Evolutionary conservation across 2,888 invertebrate genomes (phyloP).

Genomic region (Papilio gigon): DNA sequence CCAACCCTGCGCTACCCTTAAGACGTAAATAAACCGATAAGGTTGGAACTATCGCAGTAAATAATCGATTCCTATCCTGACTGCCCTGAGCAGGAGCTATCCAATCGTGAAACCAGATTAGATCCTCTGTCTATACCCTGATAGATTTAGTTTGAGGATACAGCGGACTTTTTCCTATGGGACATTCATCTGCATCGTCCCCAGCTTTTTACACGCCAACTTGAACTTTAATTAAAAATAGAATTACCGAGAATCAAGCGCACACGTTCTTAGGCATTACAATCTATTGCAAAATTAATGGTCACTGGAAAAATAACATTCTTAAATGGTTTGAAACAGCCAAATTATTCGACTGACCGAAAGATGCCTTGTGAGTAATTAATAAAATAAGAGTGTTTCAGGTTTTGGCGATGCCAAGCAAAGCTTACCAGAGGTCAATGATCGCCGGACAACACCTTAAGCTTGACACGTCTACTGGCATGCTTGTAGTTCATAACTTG

Average conservation of each 20-base stretch:
- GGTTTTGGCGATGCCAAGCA: no score
- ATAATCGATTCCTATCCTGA: conserved; percentile 38
- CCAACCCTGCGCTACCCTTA: conserved; percentile 17
- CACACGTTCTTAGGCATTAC: conserved; percentile 40
- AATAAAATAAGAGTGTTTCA: no score
- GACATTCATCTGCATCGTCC: conserved; percentile 66
- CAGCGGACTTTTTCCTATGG: conserved; percentile 44
- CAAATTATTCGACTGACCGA: no score
- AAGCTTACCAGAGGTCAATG: no score
- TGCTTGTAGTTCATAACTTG: no score
- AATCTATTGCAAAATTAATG: conserved; percentile 25
- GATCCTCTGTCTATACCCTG: conserved; percentile 46
- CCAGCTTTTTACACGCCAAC: conserved; percentile 68
- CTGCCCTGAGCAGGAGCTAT: conserved; percentile 43
- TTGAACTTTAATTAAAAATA: conserved; percentile 78
- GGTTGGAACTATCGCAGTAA: conserved; percentile 36
- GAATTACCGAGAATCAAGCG: conserved; percentile 50
- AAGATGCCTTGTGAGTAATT: no score
- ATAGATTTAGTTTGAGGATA: conserved; percentile 46
- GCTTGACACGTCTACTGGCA: no score
- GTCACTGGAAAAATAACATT: background rate
- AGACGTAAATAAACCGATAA: conserved; percentile 37
- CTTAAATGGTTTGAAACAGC: background rate
- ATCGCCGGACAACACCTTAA: no score
- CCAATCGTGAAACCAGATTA: conserved; percentile 48